Percentiles rank a stretch among this genome's conserved stretches.
These are phyloP conservation scores for Anodontia alba DNA, from an alignment of 2,888 invertebrate species.

Conservation along the genomic window DNA sequence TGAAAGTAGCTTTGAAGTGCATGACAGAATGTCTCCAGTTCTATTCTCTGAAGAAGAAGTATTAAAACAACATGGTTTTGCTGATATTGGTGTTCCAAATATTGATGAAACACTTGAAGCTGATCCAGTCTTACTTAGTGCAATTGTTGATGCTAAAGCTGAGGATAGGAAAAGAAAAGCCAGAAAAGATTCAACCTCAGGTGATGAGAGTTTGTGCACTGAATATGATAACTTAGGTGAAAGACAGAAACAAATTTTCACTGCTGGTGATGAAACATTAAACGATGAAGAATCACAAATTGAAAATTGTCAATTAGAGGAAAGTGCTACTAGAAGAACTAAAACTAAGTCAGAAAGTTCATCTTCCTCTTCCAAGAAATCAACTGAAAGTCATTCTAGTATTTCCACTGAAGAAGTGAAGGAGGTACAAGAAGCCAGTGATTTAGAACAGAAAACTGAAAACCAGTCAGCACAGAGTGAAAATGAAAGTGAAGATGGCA, in stretches of 20 bases:
- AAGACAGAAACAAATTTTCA: not conserved
- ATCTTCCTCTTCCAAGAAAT: not conserved
- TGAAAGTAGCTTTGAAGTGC: not conserved
- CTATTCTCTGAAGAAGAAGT: conserved; percentile 4
- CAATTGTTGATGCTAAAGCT: not conserved
- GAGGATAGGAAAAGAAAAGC: not conserved
- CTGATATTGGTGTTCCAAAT: too few relatives aligned
- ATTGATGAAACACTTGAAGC: not conserved
- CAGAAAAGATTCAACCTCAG: not conserved
- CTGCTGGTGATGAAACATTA: not conserved
- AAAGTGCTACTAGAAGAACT: not conserved
- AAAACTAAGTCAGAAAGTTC: not conserved
- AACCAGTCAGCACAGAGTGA: conserved; percentile 4
- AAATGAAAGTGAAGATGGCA: conserved; percentile 11
- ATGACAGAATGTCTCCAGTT: not conserved
- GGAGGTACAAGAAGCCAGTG: not conserved
- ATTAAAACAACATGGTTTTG: conserved; percentile 2
- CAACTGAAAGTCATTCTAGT: not conserved
- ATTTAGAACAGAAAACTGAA: not conserved
- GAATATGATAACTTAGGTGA: not conserved
- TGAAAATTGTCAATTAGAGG: not conserved
- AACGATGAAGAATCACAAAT: not conserved
- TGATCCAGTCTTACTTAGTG: not conserved
- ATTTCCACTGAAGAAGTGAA: not conserved
- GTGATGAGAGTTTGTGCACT: not conserved